These are phyloP conservation scores for Lepidocyrtoides sp. DNA, from an alignment of 2,888 invertebrate species.

Conservation along the genomic window DNA sequence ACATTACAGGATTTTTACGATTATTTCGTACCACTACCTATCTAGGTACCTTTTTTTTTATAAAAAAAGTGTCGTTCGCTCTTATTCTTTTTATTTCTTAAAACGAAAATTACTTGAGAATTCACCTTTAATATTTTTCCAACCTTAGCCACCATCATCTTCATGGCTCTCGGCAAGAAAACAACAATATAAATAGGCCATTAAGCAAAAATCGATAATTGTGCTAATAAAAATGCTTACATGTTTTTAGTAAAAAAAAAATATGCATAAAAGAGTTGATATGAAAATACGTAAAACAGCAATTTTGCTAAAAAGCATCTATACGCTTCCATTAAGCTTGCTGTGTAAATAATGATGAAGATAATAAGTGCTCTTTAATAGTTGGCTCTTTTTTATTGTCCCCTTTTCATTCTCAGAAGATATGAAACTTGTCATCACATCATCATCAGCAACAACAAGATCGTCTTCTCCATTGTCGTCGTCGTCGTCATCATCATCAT, in stretches of 20 bases:
- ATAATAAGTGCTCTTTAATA: conserved; percentile 32
- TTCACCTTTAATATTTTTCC: conserved; percentile 15
- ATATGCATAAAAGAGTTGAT: conserved; percentile 31
- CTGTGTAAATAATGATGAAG: conserved; percentile 49
- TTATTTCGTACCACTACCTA: conserved; percentile 37
- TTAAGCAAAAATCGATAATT: conserved; percentile 66
- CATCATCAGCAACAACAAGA: background rate
- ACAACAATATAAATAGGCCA: conserved; percentile 33
- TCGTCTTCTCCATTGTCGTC: conserved; percentile 44
- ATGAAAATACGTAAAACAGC: background rate
- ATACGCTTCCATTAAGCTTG: conserved; percentile 60
- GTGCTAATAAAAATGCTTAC: conserved; percentile 51
- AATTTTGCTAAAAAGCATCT: conserved; percentile 36
- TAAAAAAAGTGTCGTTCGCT: conserved; percentile 36
- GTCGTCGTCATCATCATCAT: conserved; percentile 43
- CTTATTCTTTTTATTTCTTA: conserved; percentile 33
- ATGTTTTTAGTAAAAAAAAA: background rate
- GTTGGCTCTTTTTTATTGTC: conserved; percentile 14
- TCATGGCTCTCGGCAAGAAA: background rate
- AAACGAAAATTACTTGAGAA: conserved; percentile 13
- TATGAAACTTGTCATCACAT: conserved; percentile 60
- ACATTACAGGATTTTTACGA: conserved; percentile 59
- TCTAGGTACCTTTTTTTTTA: conserved; percentile 17
- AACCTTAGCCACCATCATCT: background rate
- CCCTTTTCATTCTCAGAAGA: conserved; percentile 5